These are phyloP conservation scores for Melospiza melodia DNA, from an alignment of 2,113 vertebrate genomes.

Conservation along the genomic window DNA sequence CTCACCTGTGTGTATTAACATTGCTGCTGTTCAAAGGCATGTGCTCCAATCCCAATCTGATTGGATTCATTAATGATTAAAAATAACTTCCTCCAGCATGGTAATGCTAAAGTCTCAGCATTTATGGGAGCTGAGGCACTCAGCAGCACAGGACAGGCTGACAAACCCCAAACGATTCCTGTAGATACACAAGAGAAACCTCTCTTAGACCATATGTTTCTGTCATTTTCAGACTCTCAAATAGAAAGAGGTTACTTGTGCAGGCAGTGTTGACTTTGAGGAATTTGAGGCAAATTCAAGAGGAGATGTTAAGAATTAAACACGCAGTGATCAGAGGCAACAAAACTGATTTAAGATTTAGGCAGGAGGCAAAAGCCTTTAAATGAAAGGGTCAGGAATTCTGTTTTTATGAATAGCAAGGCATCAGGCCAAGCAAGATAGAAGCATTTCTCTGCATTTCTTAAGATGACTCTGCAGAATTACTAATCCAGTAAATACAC, in stretches of 20 bases:
- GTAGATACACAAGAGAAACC: not conserved
- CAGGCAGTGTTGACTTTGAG: not conserved
- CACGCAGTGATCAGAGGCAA: not conserved
- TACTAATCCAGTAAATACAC: constrained; percentile 3
- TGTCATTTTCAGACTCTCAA: not conserved
- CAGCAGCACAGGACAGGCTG: not conserved
- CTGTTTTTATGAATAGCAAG: not conserved
- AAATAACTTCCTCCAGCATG: not conserved
- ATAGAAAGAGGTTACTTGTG: not conserved
- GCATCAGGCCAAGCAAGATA: not conserved
- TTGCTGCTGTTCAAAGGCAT: not conserved
- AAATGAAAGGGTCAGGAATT: not conserved
- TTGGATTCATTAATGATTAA: not conserved
- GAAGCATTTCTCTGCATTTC: not conserved
- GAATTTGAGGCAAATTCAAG: not conserved
- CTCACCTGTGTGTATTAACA: not conserved
- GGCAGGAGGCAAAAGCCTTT: not conserved
- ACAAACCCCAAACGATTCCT: not conserved
- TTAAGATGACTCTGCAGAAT: constrained; percentile 23
- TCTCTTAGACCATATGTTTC: not conserved
- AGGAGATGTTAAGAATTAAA: not conserved
- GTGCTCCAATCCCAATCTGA: not conserved
- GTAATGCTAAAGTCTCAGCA: not conserved
- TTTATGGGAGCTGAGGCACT: not conserved
- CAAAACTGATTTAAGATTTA: not conserved